Conservation (phyloP, 2,888 invertebrate genomes). For the Morpho helenor region DNA sequence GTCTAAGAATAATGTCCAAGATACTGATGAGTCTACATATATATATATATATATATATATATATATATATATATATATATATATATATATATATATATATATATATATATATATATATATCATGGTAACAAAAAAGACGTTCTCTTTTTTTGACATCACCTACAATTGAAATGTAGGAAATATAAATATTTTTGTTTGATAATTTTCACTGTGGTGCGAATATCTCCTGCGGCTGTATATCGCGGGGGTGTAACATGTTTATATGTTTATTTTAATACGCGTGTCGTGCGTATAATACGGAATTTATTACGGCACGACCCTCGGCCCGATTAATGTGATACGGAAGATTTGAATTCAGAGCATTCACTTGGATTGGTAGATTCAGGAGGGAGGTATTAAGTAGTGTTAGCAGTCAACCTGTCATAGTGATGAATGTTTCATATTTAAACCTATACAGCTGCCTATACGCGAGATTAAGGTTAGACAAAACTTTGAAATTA, state of each 20-base stretch:
- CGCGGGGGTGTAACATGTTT: conserved; percentile 74
- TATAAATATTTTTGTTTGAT: too few relatives aligned
- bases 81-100: too few relatives aligned
- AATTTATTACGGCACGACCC: conserved; percentile 76
- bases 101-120: too few relatives aligned
- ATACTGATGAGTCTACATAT: too few relatives aligned
- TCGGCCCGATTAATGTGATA: conserved; percentile 75
- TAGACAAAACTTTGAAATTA: not conserved
- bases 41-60: too few relatives aligned
- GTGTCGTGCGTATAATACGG: conserved; percentile 79
- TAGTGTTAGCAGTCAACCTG: conserved; percentile 31
- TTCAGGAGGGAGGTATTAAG: conserved; percentile 41
- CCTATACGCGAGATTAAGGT: too few relatives aligned
- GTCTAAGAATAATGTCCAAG: too few relatives aligned
- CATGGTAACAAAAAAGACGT: too few relatives aligned
- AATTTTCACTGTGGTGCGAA: conserved; percentile 5
- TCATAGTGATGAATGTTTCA: conserved; percentile 42
- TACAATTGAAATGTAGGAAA: too few relatives aligned
- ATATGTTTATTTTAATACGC: conserved; percentile 80
- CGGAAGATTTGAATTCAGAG: conserved; percentile 77
- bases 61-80: too few relatives aligned
- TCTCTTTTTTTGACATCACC: too few relatives aligned
- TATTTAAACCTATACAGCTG: conserved; percentile 28
- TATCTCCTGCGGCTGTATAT: conserved; percentile 43
- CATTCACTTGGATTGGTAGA: conserved; percentile 75